Conservation (phyloP, 2,113 vertebrate species). For the Cacatua alba region DNA sequence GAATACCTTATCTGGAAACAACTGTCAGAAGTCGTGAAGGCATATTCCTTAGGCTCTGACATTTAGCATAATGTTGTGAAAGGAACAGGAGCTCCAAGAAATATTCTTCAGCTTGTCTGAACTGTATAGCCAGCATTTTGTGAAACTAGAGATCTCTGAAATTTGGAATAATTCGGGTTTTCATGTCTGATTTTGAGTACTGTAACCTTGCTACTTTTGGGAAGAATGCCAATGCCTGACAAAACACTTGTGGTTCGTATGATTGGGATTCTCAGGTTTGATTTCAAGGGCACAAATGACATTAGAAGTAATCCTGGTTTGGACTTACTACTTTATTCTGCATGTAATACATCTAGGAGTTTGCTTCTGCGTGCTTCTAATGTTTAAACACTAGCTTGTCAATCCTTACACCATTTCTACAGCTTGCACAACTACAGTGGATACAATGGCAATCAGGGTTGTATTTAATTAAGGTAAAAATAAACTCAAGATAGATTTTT, state of each 20-base stretch:
- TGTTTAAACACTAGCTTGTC: not conserved
- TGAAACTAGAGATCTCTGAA: not conserved
- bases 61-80: not conserved
- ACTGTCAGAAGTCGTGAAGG: not conserved
- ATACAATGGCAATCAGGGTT: not conserved
- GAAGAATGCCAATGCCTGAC: not conserved
- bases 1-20: not conserved
- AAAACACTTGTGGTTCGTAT: not conserved
- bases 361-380: not conserved
- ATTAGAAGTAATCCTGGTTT: not conserved
- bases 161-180: not conserved
- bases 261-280: not conserved
- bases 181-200: not conserved
- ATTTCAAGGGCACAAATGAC: not conserved
- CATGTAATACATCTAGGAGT: not conserved
- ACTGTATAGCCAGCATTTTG: not conserved
- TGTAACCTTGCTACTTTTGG: not conserved
- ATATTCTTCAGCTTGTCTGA: not conserved
- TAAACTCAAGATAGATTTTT: not conserved
- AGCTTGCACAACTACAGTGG: not conserved
- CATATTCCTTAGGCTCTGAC: not conserved
- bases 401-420: not conserved
- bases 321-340: not conserved
- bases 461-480: not conserved
- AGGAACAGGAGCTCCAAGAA: not conserved